phyloP scores from a whole-genome alignment of 2,797 vertebrate species.

The Ctenopoma multispine region DNA sequence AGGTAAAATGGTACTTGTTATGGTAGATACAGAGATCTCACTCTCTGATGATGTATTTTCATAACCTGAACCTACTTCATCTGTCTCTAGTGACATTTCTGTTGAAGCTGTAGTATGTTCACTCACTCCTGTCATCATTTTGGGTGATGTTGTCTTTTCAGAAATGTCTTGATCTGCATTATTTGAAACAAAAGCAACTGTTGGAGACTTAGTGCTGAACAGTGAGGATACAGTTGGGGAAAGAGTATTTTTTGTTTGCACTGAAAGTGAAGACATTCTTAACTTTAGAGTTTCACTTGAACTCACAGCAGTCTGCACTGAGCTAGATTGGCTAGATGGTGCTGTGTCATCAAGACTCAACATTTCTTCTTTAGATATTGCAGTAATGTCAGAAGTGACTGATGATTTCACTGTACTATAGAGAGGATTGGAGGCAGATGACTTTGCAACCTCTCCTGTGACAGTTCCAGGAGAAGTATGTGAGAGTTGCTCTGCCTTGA shows the following conservation, averaged over 20 bases:
- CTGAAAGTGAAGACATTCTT: conserved; percentile 7
- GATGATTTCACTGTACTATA: too few species aligned
- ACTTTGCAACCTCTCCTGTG: background rate
- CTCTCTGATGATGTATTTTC: conserved; percentile 18
- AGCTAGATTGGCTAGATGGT: conserved; percentile 13
- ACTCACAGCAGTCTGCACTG: conserved; percentile 15
- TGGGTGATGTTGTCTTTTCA: conserved; percentile 6
- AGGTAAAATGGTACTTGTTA: too few species aligned
- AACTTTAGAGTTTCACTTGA: conserved; percentile 6
- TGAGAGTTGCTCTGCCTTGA: conserved; percentile 7
- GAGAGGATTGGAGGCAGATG: too few species aligned
- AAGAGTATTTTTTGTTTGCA: conserved; percentile 14
- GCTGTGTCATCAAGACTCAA: background rate
- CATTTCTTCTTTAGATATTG: conserved; percentile 26
- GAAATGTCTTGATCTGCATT: conserved; percentile 8
- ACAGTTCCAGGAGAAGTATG: conserved; percentile 22
- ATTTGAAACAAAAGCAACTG: conserved; percentile 15
- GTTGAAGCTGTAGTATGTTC: background rate
- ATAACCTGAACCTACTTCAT: conserved; percentile 17
- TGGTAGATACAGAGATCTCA: conserved; percentile 3
- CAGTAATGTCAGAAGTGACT: conserved; percentile 5
- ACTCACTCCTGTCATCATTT: conserved; percentile 23
- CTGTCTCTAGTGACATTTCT: conserved; percentile 14
- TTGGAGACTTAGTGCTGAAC: conserved; percentile 38
- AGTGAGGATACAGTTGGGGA: conserved; percentile 28